Evolutionary conservation across 2,888 invertebrate genomes (phyloP).

Genomic region (Pediacus dermestoides): DNA sequence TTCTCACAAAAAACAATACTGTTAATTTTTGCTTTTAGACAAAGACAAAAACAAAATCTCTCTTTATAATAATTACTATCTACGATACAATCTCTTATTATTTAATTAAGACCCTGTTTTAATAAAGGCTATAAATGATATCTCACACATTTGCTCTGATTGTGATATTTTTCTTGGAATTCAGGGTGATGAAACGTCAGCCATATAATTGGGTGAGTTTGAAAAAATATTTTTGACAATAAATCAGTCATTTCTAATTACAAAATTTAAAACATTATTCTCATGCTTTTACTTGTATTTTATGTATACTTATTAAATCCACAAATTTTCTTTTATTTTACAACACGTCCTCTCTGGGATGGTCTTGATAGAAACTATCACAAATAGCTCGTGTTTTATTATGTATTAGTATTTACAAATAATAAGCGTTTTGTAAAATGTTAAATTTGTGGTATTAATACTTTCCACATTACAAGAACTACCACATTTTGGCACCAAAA

Average conservation of each 20-base stretch:
- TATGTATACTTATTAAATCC: no score
- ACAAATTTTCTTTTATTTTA: no score
- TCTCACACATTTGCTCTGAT: constrained; percentile 41
- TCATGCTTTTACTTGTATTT: no score
- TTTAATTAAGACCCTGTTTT: constrained; percentile 51
- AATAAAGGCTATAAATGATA: constrained; percentile 47
- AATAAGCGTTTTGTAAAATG: no score
- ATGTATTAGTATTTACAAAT: no score
- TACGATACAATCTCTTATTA: constrained; percentile 45
- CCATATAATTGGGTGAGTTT: constrained; percentile 30
- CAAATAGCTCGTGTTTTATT: no score
- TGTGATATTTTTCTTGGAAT: constrained; percentile 36
- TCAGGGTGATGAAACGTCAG: constrained; percentile 37
- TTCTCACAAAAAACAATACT: constrained; percentile 44
- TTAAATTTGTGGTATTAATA: no score
- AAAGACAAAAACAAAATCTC: constrained; percentile 28
- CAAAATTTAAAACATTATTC: constrained; percentile 39
- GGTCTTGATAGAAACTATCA: no score
- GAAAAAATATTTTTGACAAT: constrained; percentile 28
- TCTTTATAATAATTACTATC: constrained; percentile 35
- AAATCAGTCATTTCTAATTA: constrained; percentile 36
- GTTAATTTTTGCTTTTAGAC: constrained; percentile 38
- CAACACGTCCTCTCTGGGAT: no score
- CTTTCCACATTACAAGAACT: constrained; percentile 26
- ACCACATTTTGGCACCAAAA: constrained; percentile 33